These are phyloP conservation scores for Polypterus bichir DNA, from an alignment of 2,113 vertebrate genomes.

Conservation along the genomic window DNA sequence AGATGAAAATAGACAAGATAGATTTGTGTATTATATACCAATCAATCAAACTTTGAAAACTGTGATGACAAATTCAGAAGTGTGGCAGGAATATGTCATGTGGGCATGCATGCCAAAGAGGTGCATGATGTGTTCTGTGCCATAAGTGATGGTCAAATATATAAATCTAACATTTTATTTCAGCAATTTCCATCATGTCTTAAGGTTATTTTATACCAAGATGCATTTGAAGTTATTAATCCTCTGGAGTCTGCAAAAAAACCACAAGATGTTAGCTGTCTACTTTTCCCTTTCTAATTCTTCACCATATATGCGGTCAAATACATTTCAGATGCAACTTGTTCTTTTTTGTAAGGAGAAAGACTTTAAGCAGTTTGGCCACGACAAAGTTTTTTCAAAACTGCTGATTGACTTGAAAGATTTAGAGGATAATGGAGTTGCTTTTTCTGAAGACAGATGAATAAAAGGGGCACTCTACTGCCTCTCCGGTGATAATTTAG, in stretches of 20 bases:
- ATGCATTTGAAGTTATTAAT: slow-evolving; percentile 4
- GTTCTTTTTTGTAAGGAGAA: neutral
- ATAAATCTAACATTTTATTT: no score
- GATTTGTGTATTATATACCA: no score
- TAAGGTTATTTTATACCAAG: neutral
- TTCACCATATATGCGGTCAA: neutral
- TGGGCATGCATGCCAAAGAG: neutral
- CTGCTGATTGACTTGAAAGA: no score
- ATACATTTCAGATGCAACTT: neutral
- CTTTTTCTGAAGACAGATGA: neutral
- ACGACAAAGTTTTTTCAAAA: no score
- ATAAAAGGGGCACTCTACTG: neutral
- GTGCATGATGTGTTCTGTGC: neutral
- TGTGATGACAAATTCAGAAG: slow-evolving; percentile 1
- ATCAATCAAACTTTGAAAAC: no score
- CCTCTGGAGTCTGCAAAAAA: neutral
- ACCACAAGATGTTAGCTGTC: neutral
- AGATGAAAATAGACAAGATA: no score
- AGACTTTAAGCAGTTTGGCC: no score
- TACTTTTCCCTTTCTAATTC: neutral
- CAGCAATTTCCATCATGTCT: neutral
- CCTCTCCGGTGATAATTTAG: neutral
- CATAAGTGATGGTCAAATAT: slow-evolving; percentile 2
- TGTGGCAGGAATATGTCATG: neutral
- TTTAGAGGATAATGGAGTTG: neutral